Conservation (phyloP, 2,113 vertebrate genomes). For the Cryptoleucopteryx plumbea region DNA sequence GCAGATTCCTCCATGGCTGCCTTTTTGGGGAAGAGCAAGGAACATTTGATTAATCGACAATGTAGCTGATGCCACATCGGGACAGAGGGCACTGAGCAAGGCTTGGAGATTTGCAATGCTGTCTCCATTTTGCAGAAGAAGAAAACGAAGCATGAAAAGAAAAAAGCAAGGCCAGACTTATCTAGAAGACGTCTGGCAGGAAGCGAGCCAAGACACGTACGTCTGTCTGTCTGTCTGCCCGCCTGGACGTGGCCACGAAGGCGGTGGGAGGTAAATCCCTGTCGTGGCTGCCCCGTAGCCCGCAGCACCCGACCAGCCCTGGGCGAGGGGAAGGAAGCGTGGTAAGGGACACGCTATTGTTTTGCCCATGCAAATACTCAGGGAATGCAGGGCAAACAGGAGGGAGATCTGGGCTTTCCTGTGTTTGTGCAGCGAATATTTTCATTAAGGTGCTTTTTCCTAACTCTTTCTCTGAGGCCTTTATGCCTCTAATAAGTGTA, state of each 20-base stretch:
- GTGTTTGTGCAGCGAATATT: conserved; percentile 25
- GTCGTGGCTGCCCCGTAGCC: accelerated
- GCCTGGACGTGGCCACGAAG: neutral
- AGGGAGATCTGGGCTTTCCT: conserved; percentile 11
- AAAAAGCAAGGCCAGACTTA: neutral
- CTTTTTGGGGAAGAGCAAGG: neutral
- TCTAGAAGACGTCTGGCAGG: neutral
- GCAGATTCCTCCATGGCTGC: neutral
- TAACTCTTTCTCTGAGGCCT: neutral
- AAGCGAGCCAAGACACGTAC: accelerated
- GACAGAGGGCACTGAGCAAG: neutral
- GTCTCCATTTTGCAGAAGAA: accelerated
- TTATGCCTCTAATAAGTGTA: neutral
- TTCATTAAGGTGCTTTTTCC: neutral
- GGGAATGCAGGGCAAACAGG: neutral
- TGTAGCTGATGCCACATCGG: accelerated
- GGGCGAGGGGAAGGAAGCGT: conserved; percentile 14
- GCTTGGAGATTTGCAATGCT: accelerated
- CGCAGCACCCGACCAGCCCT: neutral
- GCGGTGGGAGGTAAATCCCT: neutral
- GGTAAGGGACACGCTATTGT: neutral
- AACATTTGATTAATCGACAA: neutral
- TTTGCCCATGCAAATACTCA: neutral
- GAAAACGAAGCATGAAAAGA: no score
- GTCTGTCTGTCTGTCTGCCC: neutral